Evolutionary conservation across 2,113 vertebrate species (phyloP), one percentile per base, ranked within the genome.

Genomic region (Lophotis ruficrista): DNA sequence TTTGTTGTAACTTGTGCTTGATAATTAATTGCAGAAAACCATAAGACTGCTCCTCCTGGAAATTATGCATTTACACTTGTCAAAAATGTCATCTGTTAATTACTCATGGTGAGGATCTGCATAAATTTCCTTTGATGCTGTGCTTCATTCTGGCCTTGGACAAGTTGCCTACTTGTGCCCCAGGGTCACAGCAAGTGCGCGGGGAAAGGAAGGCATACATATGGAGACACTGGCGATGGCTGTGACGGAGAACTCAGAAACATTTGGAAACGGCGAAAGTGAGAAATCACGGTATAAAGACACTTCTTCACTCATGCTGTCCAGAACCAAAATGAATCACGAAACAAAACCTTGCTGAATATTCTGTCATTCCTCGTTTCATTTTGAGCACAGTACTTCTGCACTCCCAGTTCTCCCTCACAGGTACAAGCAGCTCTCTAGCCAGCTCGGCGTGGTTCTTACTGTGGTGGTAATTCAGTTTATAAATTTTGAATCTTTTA

Each of bases 1-100:
- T 93, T 77, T 70, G 56, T 81, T 35, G 21, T 17, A 47, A 53
- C 17, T 76, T 5, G 8, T 7, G 60, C 48, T 28, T 45, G 47
- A n/a, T 68, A 78, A 90, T 79, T 43, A 68, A 64, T 27, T 61
- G 73, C 73, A 85, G 81, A 33, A 76, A 41, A 51, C 23, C 30
- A 6, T 30, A 56, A 83, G 83, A 57, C 24, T 56, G 5, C 56
- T 78, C 58, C 27, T 93, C 45, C 58, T 83, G 79, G 83, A 94
- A 89, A 64, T 41, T 8, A 76, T 41, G 73, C 51, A 27, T 81
- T 90, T 76, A 20, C 66, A 25, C 88, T 41, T 62, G 61, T 77
- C 77, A 89, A 43, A 84, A 75, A n/a, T 31, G 89, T 76, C 87
- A 75, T 15, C 84, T 84, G 48, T 75, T 78, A 50, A 81, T 92